phyloP scores from a whole-genome alignment of 2,113 vertebrate genomes.

The Anser cygnoides region DNA sequence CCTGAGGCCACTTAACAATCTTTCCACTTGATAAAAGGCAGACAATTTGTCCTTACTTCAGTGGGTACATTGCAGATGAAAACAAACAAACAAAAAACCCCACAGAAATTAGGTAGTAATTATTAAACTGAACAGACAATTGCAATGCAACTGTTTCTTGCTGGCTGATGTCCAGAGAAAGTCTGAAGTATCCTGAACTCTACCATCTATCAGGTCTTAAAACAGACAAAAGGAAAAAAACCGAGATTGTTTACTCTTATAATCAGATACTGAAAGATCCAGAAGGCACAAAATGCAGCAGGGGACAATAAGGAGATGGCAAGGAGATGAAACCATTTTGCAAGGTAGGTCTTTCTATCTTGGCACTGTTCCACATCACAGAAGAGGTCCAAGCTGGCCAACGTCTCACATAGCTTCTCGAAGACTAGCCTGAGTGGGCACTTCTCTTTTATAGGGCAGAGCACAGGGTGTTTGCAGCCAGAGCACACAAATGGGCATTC shows the following conservation, averaged over 20 bases:
- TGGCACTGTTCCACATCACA: not conserved
- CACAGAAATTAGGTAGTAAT: not conserved
- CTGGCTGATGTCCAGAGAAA: not conserved
- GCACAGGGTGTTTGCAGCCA: not conserved
- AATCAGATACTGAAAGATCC: not conserved
- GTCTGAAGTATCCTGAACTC: not conserved
- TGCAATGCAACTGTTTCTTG: not conserved
- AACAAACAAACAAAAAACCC: no score
- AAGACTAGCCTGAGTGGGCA: not conserved
- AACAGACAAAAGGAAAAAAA: not conserved
- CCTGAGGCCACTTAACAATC: not conserved
- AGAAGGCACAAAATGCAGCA: not conserved
- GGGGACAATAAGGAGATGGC: not conserved
- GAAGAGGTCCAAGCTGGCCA: not conserved
- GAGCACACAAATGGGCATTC: not conserved
- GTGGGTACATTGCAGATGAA: not conserved
- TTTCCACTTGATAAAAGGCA: not conserved
- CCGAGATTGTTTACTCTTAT: not conserved
- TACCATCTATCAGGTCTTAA: not conserved
- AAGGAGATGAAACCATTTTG: not conserved
- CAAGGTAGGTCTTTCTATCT: not conserved
- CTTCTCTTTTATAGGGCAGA: not conserved
- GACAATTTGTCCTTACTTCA: not conserved
- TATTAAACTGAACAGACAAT: not conserved
- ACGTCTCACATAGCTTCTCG: not conserved